Conservation (phyloP, 2,113 vertebrate species). For the Thinocorus orbignyianus region DNA sequence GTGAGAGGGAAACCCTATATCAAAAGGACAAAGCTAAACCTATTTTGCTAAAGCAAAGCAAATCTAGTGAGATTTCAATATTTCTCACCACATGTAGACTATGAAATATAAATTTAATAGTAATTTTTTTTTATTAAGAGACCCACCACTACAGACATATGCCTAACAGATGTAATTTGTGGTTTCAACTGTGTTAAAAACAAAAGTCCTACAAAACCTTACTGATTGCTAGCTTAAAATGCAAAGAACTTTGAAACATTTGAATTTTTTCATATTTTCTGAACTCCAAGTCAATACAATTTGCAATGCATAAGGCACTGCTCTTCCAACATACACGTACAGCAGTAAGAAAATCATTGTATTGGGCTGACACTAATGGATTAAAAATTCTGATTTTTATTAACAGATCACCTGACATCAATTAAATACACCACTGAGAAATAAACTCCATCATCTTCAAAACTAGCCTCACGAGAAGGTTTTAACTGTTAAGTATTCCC, state of each 20-base stretch:
- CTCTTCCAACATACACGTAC: neutral
- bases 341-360: neutral
- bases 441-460: neutral
- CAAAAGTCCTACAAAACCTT: neutral
- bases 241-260: neutral
- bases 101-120: neutral
- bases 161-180: neutral
- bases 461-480: neutral
- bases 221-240: neutral
- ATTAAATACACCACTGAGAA: neutral
- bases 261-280: neutral
- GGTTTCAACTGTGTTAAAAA: neutral
- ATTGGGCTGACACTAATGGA: neutral
- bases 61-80: neutral
- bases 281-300: neutral
- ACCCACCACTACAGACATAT: neutral
- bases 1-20: conserved; percentile 67
- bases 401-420: neutral
- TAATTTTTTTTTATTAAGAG: neutral
- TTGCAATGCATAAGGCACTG: neutral
- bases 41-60: conserved; percentile 51
- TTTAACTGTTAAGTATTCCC: neutral
- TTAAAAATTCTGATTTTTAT: neutral
- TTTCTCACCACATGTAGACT: neutral
- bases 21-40: conserved; percentile 59